Conservation (phyloP, 2,888 invertebrate genomes). For the Noctua pronuba region DNA sequence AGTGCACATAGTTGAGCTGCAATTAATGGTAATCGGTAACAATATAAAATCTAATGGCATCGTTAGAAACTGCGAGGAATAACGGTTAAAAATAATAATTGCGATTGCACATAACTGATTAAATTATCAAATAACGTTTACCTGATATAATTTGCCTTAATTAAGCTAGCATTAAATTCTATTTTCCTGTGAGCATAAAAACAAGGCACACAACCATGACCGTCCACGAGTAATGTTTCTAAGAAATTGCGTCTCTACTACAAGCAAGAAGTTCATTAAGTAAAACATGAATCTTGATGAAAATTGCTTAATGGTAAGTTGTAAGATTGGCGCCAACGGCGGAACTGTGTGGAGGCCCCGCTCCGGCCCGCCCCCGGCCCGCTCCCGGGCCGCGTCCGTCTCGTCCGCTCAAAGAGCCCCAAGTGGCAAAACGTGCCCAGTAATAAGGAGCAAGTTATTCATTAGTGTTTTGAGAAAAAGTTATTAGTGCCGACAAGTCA, state of each 20-base stretch:
- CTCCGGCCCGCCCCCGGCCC: conserved; percentile 38
- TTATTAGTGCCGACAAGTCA: conserved; percentile 84
- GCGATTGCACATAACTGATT: conserved; percentile 17
- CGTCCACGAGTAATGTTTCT: conserved; percentile 56
- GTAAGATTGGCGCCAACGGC: conserved; percentile 80
- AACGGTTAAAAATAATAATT: conserved; percentile 21
- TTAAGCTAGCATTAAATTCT: conserved; percentile 41
- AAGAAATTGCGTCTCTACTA: conserved; percentile 65
- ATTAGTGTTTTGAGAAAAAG: conserved; percentile 89
- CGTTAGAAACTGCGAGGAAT: conserved; percentile 15
- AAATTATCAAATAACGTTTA: conserved; percentile 29
- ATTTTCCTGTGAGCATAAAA: conserved; percentile 36
- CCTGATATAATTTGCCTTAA: conserved; percentile 28
- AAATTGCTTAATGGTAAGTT: conserved; percentile 84
- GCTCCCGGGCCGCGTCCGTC: conserved; percentile 55
- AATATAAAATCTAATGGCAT: conserved; percentile 39
- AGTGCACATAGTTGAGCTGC: background rate
- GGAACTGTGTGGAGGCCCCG: conserved; percentile 46
- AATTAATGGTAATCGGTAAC: conserved; percentile 26
- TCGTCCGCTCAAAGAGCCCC: conserved; percentile 66
- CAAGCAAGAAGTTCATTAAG: conserved; percentile 77
- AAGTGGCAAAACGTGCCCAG: conserved; percentile 87
- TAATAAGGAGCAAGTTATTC: conserved; percentile 88
- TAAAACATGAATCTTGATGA: conserved; percentile 82
- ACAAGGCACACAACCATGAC: conserved; percentile 44